These are phyloP conservation scores for Yponomeuta sedellus DNA, from an alignment of 2,888 invertebrate genomes.

Conservation along the genomic window DNA sequence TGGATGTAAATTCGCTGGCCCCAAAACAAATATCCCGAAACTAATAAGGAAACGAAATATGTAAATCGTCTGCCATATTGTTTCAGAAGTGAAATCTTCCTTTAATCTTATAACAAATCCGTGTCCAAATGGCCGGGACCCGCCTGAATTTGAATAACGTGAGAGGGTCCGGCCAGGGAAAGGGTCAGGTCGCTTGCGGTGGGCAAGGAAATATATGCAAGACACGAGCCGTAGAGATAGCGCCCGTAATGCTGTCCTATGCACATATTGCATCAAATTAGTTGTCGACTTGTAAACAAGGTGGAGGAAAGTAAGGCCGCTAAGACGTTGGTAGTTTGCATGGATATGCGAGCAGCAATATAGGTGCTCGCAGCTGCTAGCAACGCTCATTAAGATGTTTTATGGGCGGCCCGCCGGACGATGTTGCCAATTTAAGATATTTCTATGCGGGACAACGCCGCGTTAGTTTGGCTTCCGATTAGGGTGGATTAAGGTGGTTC, in stretches of 20 bases:
- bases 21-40: conserved; percentile 77
- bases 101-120: conserved; percentile 78
- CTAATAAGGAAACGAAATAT: conserved; percentile 78
- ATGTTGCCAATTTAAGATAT: conserved; percentile 76
- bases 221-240: conserved; percentile 73
- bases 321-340: conserved; percentile 75
- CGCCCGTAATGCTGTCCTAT: conserved; percentile 73
- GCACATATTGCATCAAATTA: conserved; percentile 78
- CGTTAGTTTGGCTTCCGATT: conserved; percentile 75
- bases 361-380: conserved; percentile 73
- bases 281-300: conserved; percentile 75
- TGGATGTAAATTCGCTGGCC: conserved; percentile 74
- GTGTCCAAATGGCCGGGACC: conserved; percentile 75
- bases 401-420: conserved; percentile 74
- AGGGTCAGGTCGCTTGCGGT: conserved; percentile 63
- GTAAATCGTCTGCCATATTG: conserved; percentile 76
- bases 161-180: conserved; percentile 55
- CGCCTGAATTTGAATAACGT: conserved; percentile 65
- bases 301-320: conserved; percentile 68
- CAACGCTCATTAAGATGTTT: conserved; percentile 78
- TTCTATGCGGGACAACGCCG: conserved; percentile 73
- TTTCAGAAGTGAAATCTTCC: conserved; percentile 78
- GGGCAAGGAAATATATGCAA: conserved; percentile 70
- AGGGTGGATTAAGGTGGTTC: conserved; percentile 70
- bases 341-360: conserved; percentile 76